Percentiles rank a stretch among this genome's conserved stretches.
phyloP scores from a whole-genome alignment of 1,140 invertebrate species.

The Atta colombica region DNA sequence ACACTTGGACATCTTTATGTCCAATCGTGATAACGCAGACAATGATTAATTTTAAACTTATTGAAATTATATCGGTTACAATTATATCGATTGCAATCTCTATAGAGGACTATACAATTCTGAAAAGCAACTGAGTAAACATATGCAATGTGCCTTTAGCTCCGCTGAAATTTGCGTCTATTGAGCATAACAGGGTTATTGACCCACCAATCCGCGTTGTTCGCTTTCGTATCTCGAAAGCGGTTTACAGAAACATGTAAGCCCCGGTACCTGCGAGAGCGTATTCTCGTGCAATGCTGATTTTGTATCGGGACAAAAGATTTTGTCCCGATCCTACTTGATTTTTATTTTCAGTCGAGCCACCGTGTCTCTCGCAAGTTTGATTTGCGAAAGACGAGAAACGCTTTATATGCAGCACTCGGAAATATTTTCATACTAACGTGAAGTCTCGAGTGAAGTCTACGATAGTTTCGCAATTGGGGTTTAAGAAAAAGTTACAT shows the following conservation, averaged over 20 bases:
- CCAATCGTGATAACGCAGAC: neutral
- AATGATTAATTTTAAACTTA: neutral
- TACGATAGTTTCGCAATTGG: neutral
- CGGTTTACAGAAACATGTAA: conserved; percentile 66
- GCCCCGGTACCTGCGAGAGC: conserved; percentile 24
- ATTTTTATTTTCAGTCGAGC: conserved; percentile 44
- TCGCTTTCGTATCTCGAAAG: conserved; percentile 61
- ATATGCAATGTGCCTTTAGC: conserved; percentile 26
- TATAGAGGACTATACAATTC: neutral
- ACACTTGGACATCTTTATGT: neutral
- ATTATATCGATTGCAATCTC: conserved; percentile 19
- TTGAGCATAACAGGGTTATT: conserved; percentile 63
- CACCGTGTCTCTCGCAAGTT: conserved; percentile 7
- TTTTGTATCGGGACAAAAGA: conserved; percentile 59
- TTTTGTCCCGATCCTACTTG: conserved; percentile 5
- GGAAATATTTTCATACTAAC: neutral
- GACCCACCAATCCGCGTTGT: conserved; percentile 47
- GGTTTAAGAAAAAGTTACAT: neutral
- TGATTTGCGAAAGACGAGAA: conserved; percentile 5
- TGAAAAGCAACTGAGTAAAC: conserved; percentile 29
- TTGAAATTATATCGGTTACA: neutral
- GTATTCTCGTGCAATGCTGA: conserved; percentile 61
- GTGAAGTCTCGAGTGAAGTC: neutral
- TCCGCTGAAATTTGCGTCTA: conserved; percentile 54
- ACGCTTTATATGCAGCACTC: neutral